Evolutionary conservation across 2,113 vertebrate genomes (phyloP).

Genomic region (Clinocottus analis): DNA sequence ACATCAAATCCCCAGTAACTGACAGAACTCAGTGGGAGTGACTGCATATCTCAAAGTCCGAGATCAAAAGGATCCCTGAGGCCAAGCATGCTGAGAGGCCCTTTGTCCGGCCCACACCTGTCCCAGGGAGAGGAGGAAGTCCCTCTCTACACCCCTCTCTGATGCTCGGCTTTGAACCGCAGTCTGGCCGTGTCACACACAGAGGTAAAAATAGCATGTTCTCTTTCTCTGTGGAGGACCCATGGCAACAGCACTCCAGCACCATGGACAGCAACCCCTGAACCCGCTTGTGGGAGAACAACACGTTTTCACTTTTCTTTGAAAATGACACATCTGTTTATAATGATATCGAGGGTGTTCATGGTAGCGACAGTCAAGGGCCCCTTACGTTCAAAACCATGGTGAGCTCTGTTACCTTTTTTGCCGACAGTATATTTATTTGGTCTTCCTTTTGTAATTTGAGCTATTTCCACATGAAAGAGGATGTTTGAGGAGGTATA

Average conservation of each 20-base stretch:
- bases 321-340: neutral
- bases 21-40: constrained; percentile 48
- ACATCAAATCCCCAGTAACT: constrained; percentile 35
- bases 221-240: constrained; percentile 56
- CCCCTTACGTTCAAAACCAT: neutral
- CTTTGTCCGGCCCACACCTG: constrained; percentile 81
- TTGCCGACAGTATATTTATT: neutral
- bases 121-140: constrained; percentile 64
- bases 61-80: constrained; percentile 72
- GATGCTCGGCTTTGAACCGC: constrained; percentile 79
- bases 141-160: constrained; percentile 76
- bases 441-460: constrained; percentile 4
- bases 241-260: constrained; percentile 78
- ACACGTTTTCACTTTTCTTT: constrained; percentile 34
- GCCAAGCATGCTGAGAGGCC: constrained; percentile 71
- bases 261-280: constrained; percentile 73
- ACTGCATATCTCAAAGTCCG: constrained; percentile 66
- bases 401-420: neutral
- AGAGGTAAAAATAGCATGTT: constrained; percentile 77
- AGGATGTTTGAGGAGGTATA: neutral
- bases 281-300: constrained; percentile 17
- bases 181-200: constrained; percentile 45
- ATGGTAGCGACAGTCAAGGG: neutral
- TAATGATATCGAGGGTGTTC: neutral
- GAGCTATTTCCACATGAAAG: neutral